These are phyloP conservation scores for Rhagium mordax DNA, from an alignment of 2,888 invertebrate species.

Conservation along the genomic window DNA sequence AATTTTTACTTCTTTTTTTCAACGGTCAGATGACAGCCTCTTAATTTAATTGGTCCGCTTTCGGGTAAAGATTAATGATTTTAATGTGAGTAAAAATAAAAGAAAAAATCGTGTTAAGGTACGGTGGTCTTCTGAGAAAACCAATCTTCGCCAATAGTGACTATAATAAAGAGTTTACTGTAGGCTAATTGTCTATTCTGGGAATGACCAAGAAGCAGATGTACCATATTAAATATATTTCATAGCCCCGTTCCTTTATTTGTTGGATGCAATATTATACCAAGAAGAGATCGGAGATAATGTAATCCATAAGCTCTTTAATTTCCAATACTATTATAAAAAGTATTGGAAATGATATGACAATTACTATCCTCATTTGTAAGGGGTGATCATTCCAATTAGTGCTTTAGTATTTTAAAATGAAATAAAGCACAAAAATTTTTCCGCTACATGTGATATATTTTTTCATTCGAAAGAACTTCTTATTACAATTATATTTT, in stretches of 20 bases:
- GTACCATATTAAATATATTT: constrained; percentile 25
- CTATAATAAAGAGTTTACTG: constrained; percentile 11
- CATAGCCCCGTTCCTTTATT: neutral
- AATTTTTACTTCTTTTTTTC: neutral
- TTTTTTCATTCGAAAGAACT: too few relatives aligned
- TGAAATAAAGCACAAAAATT: too few relatives aligned
- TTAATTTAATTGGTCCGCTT: constrained; percentile 1
- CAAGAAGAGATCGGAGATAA: neutral
- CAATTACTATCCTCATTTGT: too few relatives aligned
- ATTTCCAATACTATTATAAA: too few relatives aligned
- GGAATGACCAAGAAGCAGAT: constrained; percentile 19
- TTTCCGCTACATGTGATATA: too few relatives aligned
- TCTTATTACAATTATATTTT: too few relatives aligned
- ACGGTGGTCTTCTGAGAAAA: constrained; percentile 10
- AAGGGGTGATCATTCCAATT: too few relatives aligned
- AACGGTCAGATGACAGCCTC: neutral
- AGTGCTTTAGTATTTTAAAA: too few relatives aligned
- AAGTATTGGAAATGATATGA: too few relatives aligned
- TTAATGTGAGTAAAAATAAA: constrained; percentile 6
- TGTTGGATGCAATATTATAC: neutral
- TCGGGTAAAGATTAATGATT: constrained; percentile 1
- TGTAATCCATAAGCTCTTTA: neutral
- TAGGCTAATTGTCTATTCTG: constrained; percentile 22
- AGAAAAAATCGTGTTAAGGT: constrained; percentile 14
- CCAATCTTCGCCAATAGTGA: constrained; percentile 15